Evolutionary conservation across 1,140 invertebrate genomes (phyloP).

Genomic region (Drosophila sulfurigaster): DNA sequence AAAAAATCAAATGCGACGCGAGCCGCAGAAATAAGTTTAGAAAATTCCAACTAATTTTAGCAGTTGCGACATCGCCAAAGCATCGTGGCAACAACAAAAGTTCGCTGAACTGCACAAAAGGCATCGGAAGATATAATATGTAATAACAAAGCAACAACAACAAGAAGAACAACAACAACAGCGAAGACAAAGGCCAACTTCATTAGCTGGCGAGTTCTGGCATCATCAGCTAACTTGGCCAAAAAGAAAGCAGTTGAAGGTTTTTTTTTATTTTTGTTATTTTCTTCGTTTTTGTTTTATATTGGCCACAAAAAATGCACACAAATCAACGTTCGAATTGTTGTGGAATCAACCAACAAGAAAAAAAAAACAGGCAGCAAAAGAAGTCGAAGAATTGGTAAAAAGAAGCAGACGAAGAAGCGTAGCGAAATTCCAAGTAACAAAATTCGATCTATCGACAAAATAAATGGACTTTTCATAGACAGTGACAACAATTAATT

Average conservation of each 20-base stretch:
- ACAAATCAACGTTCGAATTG: conserved; percentile 77
- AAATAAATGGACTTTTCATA: conserved; percentile 81
- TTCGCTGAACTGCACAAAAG: conserved; percentile 80
- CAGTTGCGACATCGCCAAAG: conserved; percentile 75
- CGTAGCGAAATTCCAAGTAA: conserved; percentile 58
- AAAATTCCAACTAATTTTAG: conserved; percentile 75
- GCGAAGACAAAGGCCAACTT: conserved; percentile 63
- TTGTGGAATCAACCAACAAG: conserved; percentile 42
- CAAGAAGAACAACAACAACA: conserved; percentile 25
- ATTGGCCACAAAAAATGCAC: conserved; percentile 71
- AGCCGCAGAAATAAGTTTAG: conserved; percentile 19
- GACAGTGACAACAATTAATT: conserved; percentile 83
- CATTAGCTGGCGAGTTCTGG: conserved; percentile 43
- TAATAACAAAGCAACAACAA: conserved; percentile 63
- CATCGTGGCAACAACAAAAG: conserved; percentile 73
- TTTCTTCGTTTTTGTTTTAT: background rate
- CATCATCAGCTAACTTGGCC: conserved; percentile 58
- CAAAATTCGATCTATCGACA: conserved; percentile 20
- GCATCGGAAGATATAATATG: conserved; percentile 60
- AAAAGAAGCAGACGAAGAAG: conserved; percentile 24
- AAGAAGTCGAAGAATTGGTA: conserved; percentile 20
- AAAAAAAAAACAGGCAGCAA: conserved; percentile 4
- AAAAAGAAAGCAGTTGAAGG: conserved; percentile 51
- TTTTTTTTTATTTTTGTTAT: conserved; percentile 1
- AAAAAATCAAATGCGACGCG: background rate